Conservation (phyloP, 1,140 invertebrate species). For the Bathynomus jamesi region DNA sequence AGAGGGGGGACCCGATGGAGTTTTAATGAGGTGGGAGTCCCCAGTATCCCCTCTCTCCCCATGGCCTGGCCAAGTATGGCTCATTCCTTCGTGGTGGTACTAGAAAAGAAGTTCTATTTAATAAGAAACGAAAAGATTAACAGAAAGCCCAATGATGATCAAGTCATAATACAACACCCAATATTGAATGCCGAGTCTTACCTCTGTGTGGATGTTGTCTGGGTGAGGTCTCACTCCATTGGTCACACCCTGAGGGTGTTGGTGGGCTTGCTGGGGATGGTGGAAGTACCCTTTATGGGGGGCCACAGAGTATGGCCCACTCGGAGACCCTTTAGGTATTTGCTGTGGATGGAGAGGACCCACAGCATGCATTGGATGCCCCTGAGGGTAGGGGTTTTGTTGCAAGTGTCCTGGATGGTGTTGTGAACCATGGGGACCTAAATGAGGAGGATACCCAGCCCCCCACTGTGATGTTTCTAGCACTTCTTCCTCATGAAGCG, state of each 20-base stretch:
- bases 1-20: slow-evolving; percentile 26
- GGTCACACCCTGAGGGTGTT: not conserved
- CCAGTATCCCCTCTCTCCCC: slow-evolving; percentile 12
- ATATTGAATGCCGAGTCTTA: not conserved
- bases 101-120: not conserved
- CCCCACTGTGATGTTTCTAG: not conserved
- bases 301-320: slow-evolving; percentile 6
- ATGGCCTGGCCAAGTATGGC: not conserved
- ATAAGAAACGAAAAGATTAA: not conserved
- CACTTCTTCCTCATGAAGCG: slow-evolving; percentile 20
- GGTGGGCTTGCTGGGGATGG: not conserved
- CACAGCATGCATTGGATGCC: slow-evolving; percentile 45
- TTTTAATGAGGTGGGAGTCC: slow-evolving; percentile 3
- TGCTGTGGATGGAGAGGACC: not conserved
- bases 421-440: slow-evolving; percentile 9
- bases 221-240: not conserved
- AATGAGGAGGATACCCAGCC: slow-evolving; percentile 6
- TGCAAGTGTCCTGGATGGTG: slow-evolving; percentile 66
- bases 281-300: not conserved
- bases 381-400: slow-evolving; percentile 80
- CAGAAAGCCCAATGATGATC: not conserved
- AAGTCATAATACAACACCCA: not conserved
- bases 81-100: not conserved
- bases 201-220: not conserved
- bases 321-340: not conserved